phyloP scores from a whole-genome alignment of 1,140 invertebrate species.

The Acromyrmex heyeri region DNA sequence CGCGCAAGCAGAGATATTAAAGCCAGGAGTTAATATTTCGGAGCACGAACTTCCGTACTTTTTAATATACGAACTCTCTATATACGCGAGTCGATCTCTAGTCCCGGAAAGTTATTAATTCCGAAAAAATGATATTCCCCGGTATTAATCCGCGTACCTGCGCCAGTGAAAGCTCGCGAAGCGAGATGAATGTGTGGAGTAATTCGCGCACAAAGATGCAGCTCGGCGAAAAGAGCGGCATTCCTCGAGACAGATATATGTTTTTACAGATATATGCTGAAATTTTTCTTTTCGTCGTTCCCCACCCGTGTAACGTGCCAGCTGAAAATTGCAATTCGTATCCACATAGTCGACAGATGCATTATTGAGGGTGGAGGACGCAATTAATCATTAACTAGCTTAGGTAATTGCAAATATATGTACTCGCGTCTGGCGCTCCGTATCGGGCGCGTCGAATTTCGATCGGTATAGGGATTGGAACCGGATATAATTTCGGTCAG shows the following conservation, averaged over 20 bases:
- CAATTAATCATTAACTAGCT: constrained; percentile 34
- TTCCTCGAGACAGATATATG: constrained; percentile 27
- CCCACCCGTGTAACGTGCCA: not conserved
- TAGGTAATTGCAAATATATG: constrained; percentile 16
- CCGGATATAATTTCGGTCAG: not conserved
- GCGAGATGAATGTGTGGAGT: constrained; percentile 42
- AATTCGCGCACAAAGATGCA: constrained; percentile 39
- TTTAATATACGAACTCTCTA: constrained; percentile 55
- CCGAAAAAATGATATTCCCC: constrained; percentile 54
- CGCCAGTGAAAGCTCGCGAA: constrained; percentile 38
- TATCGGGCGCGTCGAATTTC: constrained; percentile 2
- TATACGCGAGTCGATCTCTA: constrained; percentile 45
- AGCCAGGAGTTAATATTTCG: constrained; percentile 62
- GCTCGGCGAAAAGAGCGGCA: constrained; percentile 26
- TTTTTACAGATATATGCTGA: constrained; percentile 16
- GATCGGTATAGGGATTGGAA: not conserved
- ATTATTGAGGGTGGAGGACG: constrained; percentile 7
- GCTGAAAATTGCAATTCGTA: constrained; percentile 10
- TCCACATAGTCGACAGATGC: not conserved
- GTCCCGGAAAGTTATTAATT: constrained; percentile 61
- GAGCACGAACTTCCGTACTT: constrained; percentile 54
- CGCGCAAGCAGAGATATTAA: constrained; percentile 56
- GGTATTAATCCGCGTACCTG: constrained; percentile 57
- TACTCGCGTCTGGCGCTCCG: not conserved
- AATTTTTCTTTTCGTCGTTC: not conserved